Percentiles rank a stretch among this genome's conserved stretches.
Evolutionary conservation across 92 coral and sea anemone species (phyloP).

Genomic region (Diadumene lineata): DNA sequence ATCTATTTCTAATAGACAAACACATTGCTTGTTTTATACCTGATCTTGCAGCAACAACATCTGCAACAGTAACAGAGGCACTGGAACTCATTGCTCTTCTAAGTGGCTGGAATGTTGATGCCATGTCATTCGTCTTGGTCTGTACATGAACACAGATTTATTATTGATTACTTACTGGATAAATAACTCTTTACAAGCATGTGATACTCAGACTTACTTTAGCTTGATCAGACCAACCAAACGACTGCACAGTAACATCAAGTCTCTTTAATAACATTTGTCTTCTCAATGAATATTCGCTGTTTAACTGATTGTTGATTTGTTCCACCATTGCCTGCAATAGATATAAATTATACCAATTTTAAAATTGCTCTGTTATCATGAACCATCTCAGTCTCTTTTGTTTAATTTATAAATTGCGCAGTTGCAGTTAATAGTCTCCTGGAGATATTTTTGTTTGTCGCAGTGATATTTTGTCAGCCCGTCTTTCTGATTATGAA

Average conservation of each 20-base stretch:
- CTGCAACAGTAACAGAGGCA: slow-evolving; percentile 82
- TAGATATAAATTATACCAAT: neutral
- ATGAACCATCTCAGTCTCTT: too few relatives aligned
- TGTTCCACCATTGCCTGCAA: slow-evolving; percentile 73
- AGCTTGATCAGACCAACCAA: slow-evolving; percentile 98
- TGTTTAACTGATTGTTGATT: slow-evolving; percentile 77
- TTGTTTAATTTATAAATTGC: too few relatives aligned
- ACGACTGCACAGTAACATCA: slow-evolving; percentile 95
- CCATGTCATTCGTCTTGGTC: slow-evolving; percentile 86
- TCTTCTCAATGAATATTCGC: slow-evolving; percentile 82
- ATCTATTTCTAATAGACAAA: neutral
- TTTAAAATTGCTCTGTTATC: neutral
- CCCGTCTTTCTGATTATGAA: neutral
- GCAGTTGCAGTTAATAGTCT: too few relatives aligned
- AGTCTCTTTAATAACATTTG: slow-evolving; percentile 91
- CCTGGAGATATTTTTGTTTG: too few relatives aligned
- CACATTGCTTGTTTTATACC: slow-evolving; percentile 34
- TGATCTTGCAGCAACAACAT: slow-evolving; percentile 86
- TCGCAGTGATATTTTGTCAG: too few relatives aligned
- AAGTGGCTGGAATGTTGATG: slow-evolving; percentile 78
- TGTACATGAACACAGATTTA: slow-evolving; percentile 9
- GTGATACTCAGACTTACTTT: slow-evolving; percentile 53
- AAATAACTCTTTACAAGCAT: neutral
- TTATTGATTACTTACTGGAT: neutral
- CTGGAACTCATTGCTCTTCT: slow-evolving; percentile 66